Evolutionary conservation across 2,797 vertebrate genomes (phyloP).

Genomic region (Argya squamiceps): DNA sequence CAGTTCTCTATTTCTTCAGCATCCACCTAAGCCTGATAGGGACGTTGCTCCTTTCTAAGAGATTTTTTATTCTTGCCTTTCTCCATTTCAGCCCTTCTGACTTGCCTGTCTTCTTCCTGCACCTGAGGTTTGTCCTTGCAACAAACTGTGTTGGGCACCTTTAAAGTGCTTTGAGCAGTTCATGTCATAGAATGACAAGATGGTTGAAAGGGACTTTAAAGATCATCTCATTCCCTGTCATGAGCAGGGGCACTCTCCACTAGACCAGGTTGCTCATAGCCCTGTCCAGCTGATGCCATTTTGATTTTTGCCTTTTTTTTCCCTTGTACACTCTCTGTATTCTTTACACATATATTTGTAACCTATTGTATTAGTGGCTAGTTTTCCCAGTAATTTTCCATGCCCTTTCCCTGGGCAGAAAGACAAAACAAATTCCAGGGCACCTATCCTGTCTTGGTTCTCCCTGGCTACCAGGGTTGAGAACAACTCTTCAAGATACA

Average conservation of each 20-base stretch:
- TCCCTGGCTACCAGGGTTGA: not conserved
- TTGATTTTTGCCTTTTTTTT: not conserved
- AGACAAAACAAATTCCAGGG: not conserved
- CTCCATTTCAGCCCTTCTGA: not conserved
- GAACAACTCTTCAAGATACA: not conserved
- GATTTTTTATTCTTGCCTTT: not conserved
- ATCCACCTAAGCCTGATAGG: not conserved
- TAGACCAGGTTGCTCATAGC: not conserved
- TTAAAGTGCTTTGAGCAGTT: constrained; percentile 8
- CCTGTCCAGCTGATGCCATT: not conserved
- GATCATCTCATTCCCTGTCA: not conserved
- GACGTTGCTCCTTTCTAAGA: not conserved
- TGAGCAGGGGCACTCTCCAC: not conserved
- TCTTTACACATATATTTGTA: not conserved
- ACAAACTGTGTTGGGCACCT: not conserved
- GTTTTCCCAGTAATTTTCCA: not conserved
- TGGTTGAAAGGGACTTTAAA: not conserved
- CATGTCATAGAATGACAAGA: not conserved
- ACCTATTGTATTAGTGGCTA: not conserved
- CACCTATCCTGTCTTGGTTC: not conserved
- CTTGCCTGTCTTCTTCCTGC: not conserved
- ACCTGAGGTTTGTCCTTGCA: not conserved
- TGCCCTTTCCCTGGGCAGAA: not conserved
- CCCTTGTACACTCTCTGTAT: not conserved
- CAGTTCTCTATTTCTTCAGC: not conserved